A percentile compares a stretch with the other conserved stretches of the same genome.
Conservation (phyloP, 2,797 vertebrate genomes). For the Leptoclinus maculatus region DNA sequence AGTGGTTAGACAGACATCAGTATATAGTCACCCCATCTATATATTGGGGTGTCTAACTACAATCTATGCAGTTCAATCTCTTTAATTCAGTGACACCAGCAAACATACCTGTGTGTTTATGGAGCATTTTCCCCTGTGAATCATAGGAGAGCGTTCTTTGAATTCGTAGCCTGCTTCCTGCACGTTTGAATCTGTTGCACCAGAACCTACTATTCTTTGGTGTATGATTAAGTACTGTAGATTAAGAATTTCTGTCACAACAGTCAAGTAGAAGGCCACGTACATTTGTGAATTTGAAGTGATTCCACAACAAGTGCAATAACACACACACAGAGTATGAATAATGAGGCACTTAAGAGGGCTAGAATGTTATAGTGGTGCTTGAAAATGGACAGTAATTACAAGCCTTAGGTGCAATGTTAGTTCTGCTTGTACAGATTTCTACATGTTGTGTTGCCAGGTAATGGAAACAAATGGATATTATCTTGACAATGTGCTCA, state of each 20-base stretch:
- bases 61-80: not conserved
- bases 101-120: not conserved
- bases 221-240: conserved; percentile 6
- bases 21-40: not conserved
- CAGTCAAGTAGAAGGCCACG: not conserved
- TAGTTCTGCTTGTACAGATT: not conserved
- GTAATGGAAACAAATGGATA: conserved; percentile 14
- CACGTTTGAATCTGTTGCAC: not conserved
- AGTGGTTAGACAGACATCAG: not conserved
- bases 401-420: conserved; percentile 11
- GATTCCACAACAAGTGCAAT: not conserved
- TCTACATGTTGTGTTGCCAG: not conserved
- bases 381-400: conserved; percentile 21
- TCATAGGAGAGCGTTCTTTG: not conserved
- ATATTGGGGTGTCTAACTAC: not conserved
- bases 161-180: not conserved
- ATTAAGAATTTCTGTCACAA: conserved; percentile 4
- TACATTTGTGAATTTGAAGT: not conserved
- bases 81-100: not conserved
- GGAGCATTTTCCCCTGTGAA: not conserved
- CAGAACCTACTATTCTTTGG: not conserved
- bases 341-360: conserved; percentile 23
- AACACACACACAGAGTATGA: not conserved
- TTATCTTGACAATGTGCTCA: not conserved
- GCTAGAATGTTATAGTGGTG: not conserved